Evolutionary conservation across 2,888 invertebrate genomes (phyloP).

Genomic region (Noctuana brunneofusca): DNA sequence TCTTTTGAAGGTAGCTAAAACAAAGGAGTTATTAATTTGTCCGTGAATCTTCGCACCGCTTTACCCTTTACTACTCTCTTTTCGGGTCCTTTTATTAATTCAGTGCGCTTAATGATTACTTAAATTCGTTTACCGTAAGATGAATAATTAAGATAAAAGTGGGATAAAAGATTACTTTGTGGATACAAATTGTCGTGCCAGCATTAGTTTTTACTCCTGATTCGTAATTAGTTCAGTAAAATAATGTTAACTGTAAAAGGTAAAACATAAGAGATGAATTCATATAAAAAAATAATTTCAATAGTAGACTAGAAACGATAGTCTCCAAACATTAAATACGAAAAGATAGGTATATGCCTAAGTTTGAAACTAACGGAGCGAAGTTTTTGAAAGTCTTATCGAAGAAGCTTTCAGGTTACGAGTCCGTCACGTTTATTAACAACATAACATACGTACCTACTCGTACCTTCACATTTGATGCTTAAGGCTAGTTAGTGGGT

Average conservation of each 20-base stretch:
- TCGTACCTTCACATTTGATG: slow-evolving; percentile 2
- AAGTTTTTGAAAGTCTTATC: slow-evolving; percentile 38
- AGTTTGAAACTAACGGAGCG: slow-evolving; percentile 45
- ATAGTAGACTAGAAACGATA: background rate
- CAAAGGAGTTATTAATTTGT: background rate
- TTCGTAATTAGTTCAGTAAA: too few relatives aligned
- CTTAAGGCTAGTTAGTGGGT: slow-evolving; percentile 15
- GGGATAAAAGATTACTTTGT: background rate
- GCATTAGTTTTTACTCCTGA: background rate
- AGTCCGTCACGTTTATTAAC: slow-evolving; percentile 45
- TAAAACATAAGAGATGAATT: too few relatives aligned
- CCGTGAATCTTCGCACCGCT: background rate
- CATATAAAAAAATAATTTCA: too few relatives aligned
- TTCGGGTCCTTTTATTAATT: background rate
- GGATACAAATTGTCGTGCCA: background rate
- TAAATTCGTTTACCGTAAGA: background rate
- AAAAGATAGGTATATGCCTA: slow-evolving; percentile 36
- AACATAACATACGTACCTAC: slow-evolving; percentile 10
- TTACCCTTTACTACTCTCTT: background rate
- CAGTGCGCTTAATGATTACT: background rate
- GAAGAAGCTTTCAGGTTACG: slow-evolving; percentile 50
- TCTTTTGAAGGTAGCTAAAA: background rate
- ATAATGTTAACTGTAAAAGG: too few relatives aligned
- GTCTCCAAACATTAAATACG: slow-evolving; percentile 19
- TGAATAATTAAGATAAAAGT: background rate